Conservation (phyloP, 2,797 vertebrate genomes). For the Atherinosoma microstoma region DNA sequence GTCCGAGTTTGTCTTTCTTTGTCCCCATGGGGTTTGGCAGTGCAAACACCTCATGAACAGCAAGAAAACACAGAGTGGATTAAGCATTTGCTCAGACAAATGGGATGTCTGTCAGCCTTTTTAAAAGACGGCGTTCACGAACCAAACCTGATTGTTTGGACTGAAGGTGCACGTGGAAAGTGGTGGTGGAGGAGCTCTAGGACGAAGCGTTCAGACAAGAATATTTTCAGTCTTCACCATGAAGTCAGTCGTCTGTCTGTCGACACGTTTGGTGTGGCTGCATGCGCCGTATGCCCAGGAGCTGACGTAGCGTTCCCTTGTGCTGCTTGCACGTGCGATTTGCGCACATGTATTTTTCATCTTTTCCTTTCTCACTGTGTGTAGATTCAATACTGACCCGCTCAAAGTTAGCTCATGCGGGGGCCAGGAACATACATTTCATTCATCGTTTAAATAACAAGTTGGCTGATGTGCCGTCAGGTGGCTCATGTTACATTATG, state of each 20-base stretch:
- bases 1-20: slow-evolving; percentile 35
- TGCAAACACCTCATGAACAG: slow-evolving; percentile 11
- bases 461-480: background rate
- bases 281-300: slow-evolving; percentile 53
- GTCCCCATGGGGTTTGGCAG: slow-evolving; percentile 40
- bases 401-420: slow-evolving; percentile 14
- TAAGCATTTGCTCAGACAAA: slow-evolving; percentile 54
- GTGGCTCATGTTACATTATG: background rate
- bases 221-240: slow-evolving; percentile 71
- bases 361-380: slow-evolving; percentile 29
- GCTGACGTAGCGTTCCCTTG: slow-evolving; percentile 61
- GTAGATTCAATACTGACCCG: slow-evolving; percentile 26
- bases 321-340: slow-evolving; percentile 3
- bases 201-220: slow-evolving; percentile 52
- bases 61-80: slow-evolving; percentile 4
- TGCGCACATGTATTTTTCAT: slow-evolving; percentile 32
- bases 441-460: background rate
- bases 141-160: slow-evolving; percentile 69
- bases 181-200: slow-evolving; percentile 49
- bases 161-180: slow-evolving; percentile 63
- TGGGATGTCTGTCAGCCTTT: slow-evolving; percentile 58
- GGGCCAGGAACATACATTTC: background rate
- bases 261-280: slow-evolving; percentile 55
- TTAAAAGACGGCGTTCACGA: slow-evolving; percentile 68
- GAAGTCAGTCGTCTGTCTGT: slow-evolving; percentile 70